Evolutionary conservation across 2,888 invertebrate genomes (phyloP).

Genomic region (Euphydryas editha): DNA sequence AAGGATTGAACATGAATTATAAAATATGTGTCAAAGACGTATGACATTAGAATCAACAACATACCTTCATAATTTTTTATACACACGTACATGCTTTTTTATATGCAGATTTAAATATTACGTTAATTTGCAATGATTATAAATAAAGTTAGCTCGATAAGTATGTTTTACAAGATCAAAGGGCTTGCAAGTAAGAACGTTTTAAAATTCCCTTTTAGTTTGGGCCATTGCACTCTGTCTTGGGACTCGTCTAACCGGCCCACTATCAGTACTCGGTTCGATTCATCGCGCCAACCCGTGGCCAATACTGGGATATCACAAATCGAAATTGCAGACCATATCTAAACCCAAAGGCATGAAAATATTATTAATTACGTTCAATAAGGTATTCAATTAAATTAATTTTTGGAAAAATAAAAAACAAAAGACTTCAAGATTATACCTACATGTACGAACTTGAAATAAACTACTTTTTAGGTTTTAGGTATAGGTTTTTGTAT

Average conservation of each 20-base stretch:
- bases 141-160: constrained; percentile 13
- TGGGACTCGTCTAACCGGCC: constrained; percentile 82
- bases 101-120: too few relatives aligned
- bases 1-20: constrained; percentile 23
- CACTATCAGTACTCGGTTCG: constrained; percentile 77
- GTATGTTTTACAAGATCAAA: constrained; percentile 53
- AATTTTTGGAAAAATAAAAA: too few relatives aligned
- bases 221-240: constrained; percentile 80
- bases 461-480: too few relatives aligned
- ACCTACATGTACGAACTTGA: too few relatives aligned
- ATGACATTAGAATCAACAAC: background rate
- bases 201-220: constrained; percentile 79
- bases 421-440: too few relatives aligned
- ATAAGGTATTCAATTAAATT: background rate
- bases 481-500: too few relatives aligned
- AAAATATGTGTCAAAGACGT: background rate
- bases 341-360: constrained; percentile 52
- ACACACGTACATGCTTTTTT: too few relatives aligned
- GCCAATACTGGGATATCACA: constrained; percentile 73
- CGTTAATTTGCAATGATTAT: background rate
- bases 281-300: constrained; percentile 75
- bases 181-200: constrained; percentile 73
- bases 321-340: constrained; percentile 69
- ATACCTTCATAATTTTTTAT: background rate
- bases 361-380: constrained; percentile 38